These are phyloP conservation scores for Nasonia giraulti DNA, from an alignment of 1,140 invertebrate species.

Conservation along the genomic window DNA sequence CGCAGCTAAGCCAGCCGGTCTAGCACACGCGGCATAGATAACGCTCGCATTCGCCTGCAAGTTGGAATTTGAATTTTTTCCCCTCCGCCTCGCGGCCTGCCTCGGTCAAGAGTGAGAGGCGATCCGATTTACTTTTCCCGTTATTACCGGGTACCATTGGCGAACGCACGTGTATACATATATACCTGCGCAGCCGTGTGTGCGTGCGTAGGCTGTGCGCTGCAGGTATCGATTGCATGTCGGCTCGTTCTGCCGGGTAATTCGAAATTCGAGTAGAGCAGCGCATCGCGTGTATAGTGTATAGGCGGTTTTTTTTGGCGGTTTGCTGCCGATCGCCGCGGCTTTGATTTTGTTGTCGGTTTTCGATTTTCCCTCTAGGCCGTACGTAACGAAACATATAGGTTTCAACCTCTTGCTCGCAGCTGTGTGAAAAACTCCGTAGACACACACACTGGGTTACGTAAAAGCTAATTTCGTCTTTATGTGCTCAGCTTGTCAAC, in stretches of 20 bases:
- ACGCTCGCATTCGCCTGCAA: constrained; percentile 55
- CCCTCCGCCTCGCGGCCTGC: constrained; percentile 46
- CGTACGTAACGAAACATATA: no score
- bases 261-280: constrained; percentile 22
- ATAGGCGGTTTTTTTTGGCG: background rate
- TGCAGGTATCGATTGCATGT: background rate
- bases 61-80: constrained; percentile 67
- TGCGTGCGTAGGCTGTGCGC: background rate
- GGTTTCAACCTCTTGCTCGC: no score
- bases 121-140: constrained; percentile 72
- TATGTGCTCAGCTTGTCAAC: background rate
- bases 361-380: background rate
- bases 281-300: background rate
- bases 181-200: background rate
- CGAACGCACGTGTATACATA: background rate
- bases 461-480: background rate
- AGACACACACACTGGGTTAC: background rate
- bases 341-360: background rate
- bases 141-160: constrained; percentile 58
- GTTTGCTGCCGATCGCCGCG: background rate
- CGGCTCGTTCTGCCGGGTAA: background rate
- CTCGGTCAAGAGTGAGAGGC: constrained; percentile 69
- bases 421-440: no score
- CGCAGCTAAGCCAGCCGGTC: no score
- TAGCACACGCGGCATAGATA: background rate